Evolutionary conservation across 2,888 invertebrate species (phyloP).

Genomic region (Lutraria lutraria): DNA sequence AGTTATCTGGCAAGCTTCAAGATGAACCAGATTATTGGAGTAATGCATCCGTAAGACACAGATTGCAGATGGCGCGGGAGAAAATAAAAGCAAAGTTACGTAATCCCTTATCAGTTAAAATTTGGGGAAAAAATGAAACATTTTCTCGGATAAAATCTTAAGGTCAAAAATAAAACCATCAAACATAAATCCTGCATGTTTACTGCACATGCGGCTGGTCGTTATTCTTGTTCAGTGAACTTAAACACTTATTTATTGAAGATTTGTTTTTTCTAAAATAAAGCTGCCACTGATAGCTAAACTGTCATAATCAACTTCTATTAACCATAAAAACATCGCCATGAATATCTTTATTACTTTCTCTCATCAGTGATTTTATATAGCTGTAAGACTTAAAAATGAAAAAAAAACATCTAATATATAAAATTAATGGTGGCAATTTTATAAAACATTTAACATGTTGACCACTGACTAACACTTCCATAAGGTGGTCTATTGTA

Average conservation of each 20-base stretch:
- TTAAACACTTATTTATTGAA: too few species aligned
- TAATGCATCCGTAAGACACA: not conserved
- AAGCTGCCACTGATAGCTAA: not conserved
- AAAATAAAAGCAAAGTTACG: not conserved
- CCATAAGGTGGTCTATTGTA: not conserved
- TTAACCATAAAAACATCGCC: not conserved
- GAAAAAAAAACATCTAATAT: not conserved
- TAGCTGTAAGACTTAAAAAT: not conserved
- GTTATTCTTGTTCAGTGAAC: not conserved
- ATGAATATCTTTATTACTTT: not conserved
- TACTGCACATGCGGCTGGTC: not conserved
- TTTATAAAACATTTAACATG: slow-evolving; percentile 2
- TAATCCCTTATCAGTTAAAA: slow-evolving; percentile 11
- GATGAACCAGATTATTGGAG: slow-evolving; percentile 6
- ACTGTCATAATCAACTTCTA: not conserved
- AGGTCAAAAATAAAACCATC: not conserved
- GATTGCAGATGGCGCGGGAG: not conserved
- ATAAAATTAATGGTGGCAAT: not conserved
- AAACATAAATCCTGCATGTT: not conserved
- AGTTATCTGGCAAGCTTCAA: not conserved
- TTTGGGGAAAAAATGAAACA: not conserved
- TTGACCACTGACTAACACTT: not conserved
- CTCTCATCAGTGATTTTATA: not conserved
- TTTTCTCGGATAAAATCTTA: not conserved
- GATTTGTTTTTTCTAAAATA: not conserved